Conservation (phyloP, 2,888 invertebrate genomes). For the Pterostichus madidus region DNA sequence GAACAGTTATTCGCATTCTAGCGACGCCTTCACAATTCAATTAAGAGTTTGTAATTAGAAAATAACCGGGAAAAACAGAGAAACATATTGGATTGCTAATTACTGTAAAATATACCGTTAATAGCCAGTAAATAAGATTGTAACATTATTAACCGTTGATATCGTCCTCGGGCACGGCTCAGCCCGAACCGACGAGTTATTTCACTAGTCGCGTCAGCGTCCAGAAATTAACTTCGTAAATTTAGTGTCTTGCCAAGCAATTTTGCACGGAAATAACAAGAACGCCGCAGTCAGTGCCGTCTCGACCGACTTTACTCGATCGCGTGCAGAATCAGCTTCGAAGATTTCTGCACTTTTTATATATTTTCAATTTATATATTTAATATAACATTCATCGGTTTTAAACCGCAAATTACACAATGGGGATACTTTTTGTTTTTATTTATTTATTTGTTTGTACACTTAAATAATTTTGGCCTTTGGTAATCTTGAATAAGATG, state of each 20-base stretch:
- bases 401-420: too few species aligned
- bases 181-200: background rate
- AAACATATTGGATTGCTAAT: slow-evolving; percentile 57
- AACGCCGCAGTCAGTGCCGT: background rate
- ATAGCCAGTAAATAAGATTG: slow-evolving; percentile 64
- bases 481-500: too few species aligned
- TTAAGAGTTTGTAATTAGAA: slow-evolving; percentile 51
- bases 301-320: background rate
- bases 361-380: too few species aligned
- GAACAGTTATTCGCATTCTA: slow-evolving; percentile 6
- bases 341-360: too few species aligned
- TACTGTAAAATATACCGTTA: slow-evolving; percentile 57
- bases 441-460: too few species aligned
- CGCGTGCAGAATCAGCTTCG: background rate
- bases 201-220: slow-evolving; percentile 15
- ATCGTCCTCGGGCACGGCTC: slow-evolving; percentile 7
- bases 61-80: slow-evolving; percentile 39
- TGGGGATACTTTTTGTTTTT: too few species aligned
- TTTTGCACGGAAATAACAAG: slow-evolving; percentile 29
- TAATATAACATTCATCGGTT: too few species aligned
- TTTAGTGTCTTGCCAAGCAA: slow-evolving; percentile 34
- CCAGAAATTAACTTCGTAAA: slow-evolving; percentile 49
- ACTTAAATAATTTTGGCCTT: too few species aligned
- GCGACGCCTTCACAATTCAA: slow-evolving; percentile 41
- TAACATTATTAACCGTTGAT: slow-evolving; percentile 65